Conservation (phyloP, 1,140 invertebrate genomes). For the Hypsibius dujardini region DNA sequence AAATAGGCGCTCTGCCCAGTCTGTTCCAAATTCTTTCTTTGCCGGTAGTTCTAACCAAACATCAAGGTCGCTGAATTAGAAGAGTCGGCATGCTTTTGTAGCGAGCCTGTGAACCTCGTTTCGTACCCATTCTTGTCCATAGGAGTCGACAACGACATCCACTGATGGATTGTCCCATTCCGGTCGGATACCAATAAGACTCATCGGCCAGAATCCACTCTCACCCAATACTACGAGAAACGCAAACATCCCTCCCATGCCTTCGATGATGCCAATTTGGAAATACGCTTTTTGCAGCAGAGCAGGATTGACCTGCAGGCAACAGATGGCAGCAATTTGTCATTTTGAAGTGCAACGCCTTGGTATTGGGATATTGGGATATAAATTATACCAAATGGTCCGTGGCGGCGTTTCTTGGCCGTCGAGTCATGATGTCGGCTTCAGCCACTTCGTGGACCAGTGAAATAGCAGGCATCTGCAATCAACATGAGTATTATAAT, state of each 20-base stretch:
- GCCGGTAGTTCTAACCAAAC: not conserved
- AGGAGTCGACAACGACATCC: not conserved
- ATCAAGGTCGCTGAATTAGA: not conserved
- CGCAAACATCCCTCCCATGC: not conserved
- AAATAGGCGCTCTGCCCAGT: not conserved
- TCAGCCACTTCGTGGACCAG: not conserved
- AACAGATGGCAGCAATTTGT: no score
- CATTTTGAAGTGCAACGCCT: no score
- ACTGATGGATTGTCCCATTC: slow-evolving; percentile 4
- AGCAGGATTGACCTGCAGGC: no score
- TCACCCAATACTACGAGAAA: not conserved
- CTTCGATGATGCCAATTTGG: slow-evolving; percentile 4
- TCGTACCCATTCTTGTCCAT: not conserved
- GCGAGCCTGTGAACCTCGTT: no score
- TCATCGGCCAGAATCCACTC: not conserved
- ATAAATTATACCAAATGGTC: no score
- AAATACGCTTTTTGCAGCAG: slow-evolving; percentile 6
- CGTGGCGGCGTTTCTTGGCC: not conserved
- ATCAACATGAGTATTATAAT: not conserved
- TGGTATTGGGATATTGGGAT: no score
- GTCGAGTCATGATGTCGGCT: not conserved
- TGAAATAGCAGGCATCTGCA: not conserved
- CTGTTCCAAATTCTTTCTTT: not conserved
- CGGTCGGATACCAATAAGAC: not conserved
- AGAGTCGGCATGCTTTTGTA: no score